Evolutionary conservation across 2,797 vertebrate genomes (phyloP).

Genomic region (Lycodopsis pacificus): DNA sequence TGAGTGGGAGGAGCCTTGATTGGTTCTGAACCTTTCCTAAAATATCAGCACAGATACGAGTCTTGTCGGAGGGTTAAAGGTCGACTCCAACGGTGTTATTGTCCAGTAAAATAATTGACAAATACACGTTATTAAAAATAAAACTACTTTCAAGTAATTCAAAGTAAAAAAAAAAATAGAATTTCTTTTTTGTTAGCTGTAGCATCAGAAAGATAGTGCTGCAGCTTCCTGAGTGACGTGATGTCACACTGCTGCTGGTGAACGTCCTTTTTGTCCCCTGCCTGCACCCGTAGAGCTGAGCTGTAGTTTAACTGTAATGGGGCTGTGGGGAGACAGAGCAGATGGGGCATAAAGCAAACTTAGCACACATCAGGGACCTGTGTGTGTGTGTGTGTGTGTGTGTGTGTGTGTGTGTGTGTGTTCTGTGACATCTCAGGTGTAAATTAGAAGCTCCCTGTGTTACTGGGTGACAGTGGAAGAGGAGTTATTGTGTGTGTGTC

Average conservation of each 20-base stretch:
- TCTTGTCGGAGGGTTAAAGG: no score
- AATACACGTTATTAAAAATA: no score
- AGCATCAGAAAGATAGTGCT: not conserved
- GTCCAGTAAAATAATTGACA: no score
- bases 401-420: constrained; percentile 12
- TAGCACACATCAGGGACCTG: constrained; percentile 48
- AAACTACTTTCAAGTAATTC: not conserved
- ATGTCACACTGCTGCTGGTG: not conserved
- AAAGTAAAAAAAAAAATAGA: not conserved
- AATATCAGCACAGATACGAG: no score
- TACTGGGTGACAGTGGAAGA: not conserved
- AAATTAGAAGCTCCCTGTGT: constrained; percentile 18
- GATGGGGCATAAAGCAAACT: constrained; percentile 65
- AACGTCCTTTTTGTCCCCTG: constrained; percentile 60
- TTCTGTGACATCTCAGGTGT: constrained; percentile 2
- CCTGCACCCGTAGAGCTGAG: constrained; percentile 37
- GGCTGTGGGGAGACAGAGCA: constrained; percentile 51
- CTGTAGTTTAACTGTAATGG: constrained; percentile 52
- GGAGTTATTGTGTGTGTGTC: constrained; percentile 18
- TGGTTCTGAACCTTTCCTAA: no score
- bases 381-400: constrained; percentile 13
- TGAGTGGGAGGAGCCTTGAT: no score
- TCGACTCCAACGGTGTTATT: no score
- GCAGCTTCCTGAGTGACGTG: constrained; percentile 11
- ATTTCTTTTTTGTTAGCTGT: no score